A percentile compares a stretch with the other conserved stretches of the same genome.
These are phyloP conservation scores for Nycticryphes semicollaris DNA, from an alignment of 2,113 vertebrate species.

Conservation along the genomic window DNA sequence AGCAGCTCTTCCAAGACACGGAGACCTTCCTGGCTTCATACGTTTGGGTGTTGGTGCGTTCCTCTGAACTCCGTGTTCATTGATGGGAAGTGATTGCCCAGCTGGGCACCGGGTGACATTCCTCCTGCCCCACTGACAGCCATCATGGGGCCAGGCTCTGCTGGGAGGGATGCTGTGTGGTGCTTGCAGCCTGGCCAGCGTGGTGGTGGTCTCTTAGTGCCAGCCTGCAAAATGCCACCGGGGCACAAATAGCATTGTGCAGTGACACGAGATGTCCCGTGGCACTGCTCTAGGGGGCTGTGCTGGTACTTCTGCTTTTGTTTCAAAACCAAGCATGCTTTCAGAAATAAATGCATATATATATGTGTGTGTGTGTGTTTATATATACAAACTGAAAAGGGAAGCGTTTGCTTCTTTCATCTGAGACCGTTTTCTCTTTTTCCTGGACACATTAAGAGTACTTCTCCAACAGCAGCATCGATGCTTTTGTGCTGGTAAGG, in stretches of 20 bases:
- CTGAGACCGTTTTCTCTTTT: background rate
- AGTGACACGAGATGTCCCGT: background rate
- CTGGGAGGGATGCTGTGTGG: background rate
- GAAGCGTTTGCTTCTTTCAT: background rate
- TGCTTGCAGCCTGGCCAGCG: background rate
- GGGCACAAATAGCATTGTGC: accelerated
- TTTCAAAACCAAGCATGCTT: background rate
- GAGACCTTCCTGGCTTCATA: accelerated
- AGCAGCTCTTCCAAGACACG: background rate
- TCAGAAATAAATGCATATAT: accelerated
- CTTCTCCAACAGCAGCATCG: accelerated
- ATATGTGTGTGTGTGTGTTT: accelerated
- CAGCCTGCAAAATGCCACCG: background rate
- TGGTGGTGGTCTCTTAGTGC: background rate
- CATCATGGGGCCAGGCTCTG: background rate
- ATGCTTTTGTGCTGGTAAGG: background rate
- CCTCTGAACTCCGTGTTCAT: background rate
- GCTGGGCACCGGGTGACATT: accelerated
- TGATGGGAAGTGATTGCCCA: background rate
- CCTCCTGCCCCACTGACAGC: too few species aligned
- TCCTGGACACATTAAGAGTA: accelerated
- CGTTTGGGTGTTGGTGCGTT: accelerated
- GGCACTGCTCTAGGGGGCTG: background rate
- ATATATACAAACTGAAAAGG: background rate
- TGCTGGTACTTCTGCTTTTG: background rate